Percentiles rank a stretch among this genome's conserved stretches.
These are phyloP conservation scores for Elachura formosa DNA, from an alignment of 2,113 vertebrate species.

Conservation along the genomic window DNA sequence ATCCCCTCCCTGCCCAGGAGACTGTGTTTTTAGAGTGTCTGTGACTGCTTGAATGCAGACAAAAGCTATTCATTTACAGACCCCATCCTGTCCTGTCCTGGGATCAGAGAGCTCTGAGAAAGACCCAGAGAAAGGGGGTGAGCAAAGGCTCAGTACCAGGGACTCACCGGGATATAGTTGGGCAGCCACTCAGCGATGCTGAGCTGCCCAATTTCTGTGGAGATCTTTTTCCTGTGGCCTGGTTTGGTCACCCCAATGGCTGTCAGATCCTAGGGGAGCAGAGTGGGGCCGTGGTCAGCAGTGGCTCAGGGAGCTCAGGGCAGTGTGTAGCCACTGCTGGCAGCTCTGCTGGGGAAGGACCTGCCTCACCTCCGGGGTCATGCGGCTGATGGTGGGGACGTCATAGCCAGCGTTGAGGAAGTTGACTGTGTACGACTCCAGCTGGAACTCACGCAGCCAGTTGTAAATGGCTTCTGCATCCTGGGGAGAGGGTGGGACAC, in stretches of 20 bases:
- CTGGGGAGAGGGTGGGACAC: slow-evolving; percentile 40
- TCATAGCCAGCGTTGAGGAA: slow-evolving; percentile 91
- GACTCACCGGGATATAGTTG: slow-evolving; percentile 87
- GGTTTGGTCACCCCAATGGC: slow-evolving; percentile 96
- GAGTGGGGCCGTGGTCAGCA: neutral
- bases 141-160: neutral
- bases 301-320: accelerated
- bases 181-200: slow-evolving; percentile 93
- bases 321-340: neutral
- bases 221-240: slow-evolving; percentile 94
- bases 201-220: slow-evolving; percentile 88
- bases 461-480: slow-evolving; percentile 91
- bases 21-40: neutral
- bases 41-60: neutral
- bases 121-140: neutral
- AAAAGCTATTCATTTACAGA: neutral
- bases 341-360: neutral
- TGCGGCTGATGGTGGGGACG: slow-evolving; percentile 94
- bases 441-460: slow-evolving; percentile 93
- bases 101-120: neutral
- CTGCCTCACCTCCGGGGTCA: slow-evolving; percentile 90
- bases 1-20: neutral
- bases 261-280: slow-evolving; percentile 82
- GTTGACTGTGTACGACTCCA: slow-evolving; percentile 87
- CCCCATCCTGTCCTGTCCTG: neutral